These are phyloP conservation scores for Pyrgus malvae DNA, from an alignment of 2,888 invertebrate genomes.

Conservation along the genomic window DNA sequence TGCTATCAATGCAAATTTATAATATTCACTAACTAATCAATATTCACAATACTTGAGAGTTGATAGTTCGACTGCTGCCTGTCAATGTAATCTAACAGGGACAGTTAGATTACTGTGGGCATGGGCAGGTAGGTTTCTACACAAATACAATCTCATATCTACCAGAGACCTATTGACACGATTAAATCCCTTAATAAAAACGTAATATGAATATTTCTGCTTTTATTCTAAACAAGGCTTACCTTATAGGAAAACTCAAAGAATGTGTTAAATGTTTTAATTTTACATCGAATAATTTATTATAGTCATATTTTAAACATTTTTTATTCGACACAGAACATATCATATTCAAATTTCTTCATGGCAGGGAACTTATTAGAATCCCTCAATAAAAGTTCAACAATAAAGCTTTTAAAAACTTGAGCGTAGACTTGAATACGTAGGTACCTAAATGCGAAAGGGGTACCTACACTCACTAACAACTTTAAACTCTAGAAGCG, in stretches of 20 bases:
- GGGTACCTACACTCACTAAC: slow-evolving; percentile 73
- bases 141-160: no score
- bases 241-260: slow-evolving; percentile 24
- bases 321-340: slow-evolving; percentile 60
- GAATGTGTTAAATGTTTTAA: slow-evolving; percentile 33
- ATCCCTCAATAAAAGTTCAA: slow-evolving; percentile 72
- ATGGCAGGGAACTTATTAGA: slow-evolving; percentile 72
- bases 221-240: no score
- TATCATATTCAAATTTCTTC: slow-evolving; percentile 55
- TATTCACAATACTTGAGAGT: no score
- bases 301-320: slow-evolving; percentile 59
- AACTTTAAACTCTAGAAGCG: slow-evolving; percentile 76
- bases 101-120: no score
- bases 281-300: slow-evolving; percentile 73
- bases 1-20: no score
- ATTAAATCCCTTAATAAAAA: no score
- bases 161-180: no score
- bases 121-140: no score
- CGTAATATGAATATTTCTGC: no score
- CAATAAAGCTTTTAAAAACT: slow-evolving; percentile 78
- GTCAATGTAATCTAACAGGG: no score
- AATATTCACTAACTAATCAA: no score
- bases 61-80: no score
- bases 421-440: slow-evolving; percentile 76
- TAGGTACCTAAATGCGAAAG: slow-evolving; percentile 71